Conservation (phyloP, 2,797 vertebrate species). For the Rhinella marina region DNA sequence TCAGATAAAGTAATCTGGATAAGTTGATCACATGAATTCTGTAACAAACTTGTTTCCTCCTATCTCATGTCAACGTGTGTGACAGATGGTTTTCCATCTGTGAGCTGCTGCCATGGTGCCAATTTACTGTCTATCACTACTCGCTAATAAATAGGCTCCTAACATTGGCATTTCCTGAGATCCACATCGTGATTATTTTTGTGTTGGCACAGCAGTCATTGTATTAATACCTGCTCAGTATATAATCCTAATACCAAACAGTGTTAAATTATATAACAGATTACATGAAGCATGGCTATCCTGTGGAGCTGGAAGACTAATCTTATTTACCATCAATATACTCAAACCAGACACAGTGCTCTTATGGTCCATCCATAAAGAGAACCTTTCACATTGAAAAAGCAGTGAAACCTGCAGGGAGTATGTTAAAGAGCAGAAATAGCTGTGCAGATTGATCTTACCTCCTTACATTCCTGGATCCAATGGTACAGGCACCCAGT, state of each 20-base stretch:
- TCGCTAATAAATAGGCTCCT: background rate
- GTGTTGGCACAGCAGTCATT: background rate
- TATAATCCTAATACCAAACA: background rate
- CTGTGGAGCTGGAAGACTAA: too few species aligned
- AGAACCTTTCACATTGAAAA: too few species aligned
- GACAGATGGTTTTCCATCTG: conserved; percentile 42
- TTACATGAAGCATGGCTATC: too few species aligned
- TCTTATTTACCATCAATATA: too few species aligned
- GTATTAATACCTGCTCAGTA: background rate
- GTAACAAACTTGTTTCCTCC: background rate
- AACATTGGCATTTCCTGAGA: background rate
- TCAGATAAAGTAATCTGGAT: background rate
- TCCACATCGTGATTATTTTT: background rate
- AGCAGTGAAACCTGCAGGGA: too few species aligned
- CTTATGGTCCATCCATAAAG: too few species aligned
- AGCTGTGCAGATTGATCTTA: too few species aligned
- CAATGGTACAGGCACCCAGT: too few species aligned
- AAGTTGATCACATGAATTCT: background rate
- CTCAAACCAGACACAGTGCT: too few species aligned
- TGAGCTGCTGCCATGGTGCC: background rate
- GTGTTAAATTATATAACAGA: background rate
- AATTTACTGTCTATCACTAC: conserved; percentile 15
- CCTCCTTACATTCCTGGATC: too few species aligned
- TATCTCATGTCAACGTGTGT: conserved; percentile 16
- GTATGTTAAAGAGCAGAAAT: too few species aligned